Evolutionary conservation across 2,797 vertebrate genomes (phyloP).

Genomic region (Myotis vivesi): DNA sequence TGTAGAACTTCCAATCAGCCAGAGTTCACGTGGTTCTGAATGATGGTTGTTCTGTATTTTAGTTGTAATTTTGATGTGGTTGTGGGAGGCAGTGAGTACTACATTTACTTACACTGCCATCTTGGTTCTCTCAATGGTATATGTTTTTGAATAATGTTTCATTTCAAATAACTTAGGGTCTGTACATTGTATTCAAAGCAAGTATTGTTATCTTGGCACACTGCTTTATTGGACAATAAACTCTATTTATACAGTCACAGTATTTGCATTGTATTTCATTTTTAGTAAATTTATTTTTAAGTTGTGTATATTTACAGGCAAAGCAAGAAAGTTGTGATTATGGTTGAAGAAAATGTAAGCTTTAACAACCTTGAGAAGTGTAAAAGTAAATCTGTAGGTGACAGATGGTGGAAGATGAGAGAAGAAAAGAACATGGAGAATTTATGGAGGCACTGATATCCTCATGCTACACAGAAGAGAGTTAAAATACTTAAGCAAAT

Average conservation of each 20-base stretch:
- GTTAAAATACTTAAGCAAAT: background rate
- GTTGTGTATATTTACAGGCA: background rate
- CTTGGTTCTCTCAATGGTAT: background rate
- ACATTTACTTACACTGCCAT: no score
- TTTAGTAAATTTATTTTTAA: conserved; percentile 26
- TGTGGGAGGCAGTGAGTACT: no score
- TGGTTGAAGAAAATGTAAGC: conserved; percentile 13
- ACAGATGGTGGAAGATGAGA: background rate
- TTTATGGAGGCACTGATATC: background rate
- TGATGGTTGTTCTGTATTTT: no score
- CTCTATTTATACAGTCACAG: background rate
- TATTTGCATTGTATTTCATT: conserved; percentile 12
- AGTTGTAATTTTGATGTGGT: no score
- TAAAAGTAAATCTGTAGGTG: conserved; percentile 48
- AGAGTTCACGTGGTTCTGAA: no score
- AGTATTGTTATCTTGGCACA: background rate
- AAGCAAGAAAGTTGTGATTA: conserved; percentile 29
- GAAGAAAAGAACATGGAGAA: conserved; percentile 24
- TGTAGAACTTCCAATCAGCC: no score
- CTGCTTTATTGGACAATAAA: background rate
- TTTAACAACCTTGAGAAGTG: conserved; percentile 38
- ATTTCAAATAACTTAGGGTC: background rate
- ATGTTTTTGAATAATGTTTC: background rate
- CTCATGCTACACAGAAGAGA: background rate
- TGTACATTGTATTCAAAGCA: background rate